Conservation (phyloP, 2,797 vertebrate genomes). For the Gymnocypris eckloni region DNA sequence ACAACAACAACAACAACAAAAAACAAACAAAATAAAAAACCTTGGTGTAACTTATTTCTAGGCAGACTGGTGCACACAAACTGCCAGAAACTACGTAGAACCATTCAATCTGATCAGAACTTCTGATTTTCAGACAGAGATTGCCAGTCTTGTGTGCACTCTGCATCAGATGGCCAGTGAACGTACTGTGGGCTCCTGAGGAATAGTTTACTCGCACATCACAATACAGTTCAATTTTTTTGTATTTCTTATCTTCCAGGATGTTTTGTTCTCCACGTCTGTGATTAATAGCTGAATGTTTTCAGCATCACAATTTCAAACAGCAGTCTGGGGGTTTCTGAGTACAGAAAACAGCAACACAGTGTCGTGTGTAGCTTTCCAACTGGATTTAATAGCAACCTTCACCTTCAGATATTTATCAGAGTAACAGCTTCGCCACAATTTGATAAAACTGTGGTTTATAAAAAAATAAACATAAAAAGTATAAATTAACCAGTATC, state of each 20-base stretch:
- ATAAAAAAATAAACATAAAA: constrained; percentile 31
- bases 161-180: not conserved
- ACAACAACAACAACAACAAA: too few relatives aligned
- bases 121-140: not conserved
- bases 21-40: too few relatives aligned
- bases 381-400: not conserved
- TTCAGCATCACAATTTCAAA: not conserved
- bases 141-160: not conserved
- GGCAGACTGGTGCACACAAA: not conserved
- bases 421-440: constrained; percentile 30
- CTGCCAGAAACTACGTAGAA: not conserved
- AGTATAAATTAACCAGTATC: constrained; percentile 60
- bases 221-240: not conserved
- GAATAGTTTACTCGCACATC: not conserved
- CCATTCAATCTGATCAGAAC: not conserved
- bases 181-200: not conserved
- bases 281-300: constrained; percentile 3
- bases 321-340: not conserved
- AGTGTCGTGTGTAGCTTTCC: not conserved
- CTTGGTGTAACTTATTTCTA: too few relatives aligned
- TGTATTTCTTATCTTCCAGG: not conserved
- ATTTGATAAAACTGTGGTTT: constrained; percentile 62
- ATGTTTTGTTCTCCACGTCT: constrained; percentile 8
- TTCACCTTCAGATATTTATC: not conserved
- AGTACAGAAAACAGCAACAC: not conserved